Evolutionary conservation across 2,797 vertebrate species (phyloP), one percentile per base, ranked within the genome.

Genomic region (Acridotheres tristis): DNA sequence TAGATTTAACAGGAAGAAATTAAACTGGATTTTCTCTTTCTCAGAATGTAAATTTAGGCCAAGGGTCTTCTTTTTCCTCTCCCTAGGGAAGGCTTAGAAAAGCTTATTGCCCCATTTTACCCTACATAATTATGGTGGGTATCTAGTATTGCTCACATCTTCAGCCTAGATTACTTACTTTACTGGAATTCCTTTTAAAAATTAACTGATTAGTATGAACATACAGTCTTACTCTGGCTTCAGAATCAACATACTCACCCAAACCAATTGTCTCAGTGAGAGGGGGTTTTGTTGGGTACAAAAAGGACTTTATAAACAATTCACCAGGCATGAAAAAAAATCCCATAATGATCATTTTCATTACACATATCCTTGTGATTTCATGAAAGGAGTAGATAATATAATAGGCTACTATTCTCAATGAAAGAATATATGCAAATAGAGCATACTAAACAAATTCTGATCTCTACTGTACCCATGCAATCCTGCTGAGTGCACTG

Each of bases 291-390:
- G 74, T 65, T 77, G 32, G 19, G 4, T n/a, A 53, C 27, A 89
- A 25, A 95, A 92, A 93, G 36, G 9, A 71, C 48, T 90, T 67
- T 4, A 71, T 36, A 91, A 85, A 85, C 48, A 91, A 93, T 87
- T 93, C 32, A 71, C 5, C 45, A 86, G 0, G 5, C 45, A 57
- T 17, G 36, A 9, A 50, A 51, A 50, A 36, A 38, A 15, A 21
- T 1, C 13, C 36, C 45, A 47, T 45, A 89, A 48, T 15, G 57
- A 43, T 63, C 19, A 71, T 51, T 87, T 90, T 57, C 63, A 90
- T 74, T 69, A 66, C 57, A 71, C 13, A 47, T 27, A 89, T 36
- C 26, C 34, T 58, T 75, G 55, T 62, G 40, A 84, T 90, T 93
- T 81, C 76, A 88, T 48, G 27, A 81, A 91, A 89, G 47, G 30